Conservation (phyloP, 2,888 invertebrate genomes). For the Mactromeris polynyma region DNA sequence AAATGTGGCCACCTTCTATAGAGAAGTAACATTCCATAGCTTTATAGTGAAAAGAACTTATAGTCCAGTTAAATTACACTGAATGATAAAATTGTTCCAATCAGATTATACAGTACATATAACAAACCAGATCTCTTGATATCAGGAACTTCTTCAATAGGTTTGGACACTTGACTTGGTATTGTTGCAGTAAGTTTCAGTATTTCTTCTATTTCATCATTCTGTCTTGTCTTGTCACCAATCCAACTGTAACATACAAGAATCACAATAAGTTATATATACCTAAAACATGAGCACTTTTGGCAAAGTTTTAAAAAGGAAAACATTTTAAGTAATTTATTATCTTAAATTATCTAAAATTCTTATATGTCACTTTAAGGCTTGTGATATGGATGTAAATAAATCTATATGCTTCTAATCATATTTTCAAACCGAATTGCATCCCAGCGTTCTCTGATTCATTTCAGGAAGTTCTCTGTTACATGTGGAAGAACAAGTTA, state of each 20-base stretch:
- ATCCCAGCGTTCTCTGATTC: no score
- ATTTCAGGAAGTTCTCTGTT: no score
- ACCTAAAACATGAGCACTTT: no score
- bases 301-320: no score
- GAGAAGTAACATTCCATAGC: no score
- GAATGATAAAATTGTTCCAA: no score
- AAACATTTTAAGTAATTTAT: no score
- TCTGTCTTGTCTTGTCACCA: slow-evolving; percentile 70
- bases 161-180: slow-evolving; percentile 77
- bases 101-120: no score
- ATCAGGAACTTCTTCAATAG: slow-evolving; percentile 68
- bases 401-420: neutral
- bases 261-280: neutral
- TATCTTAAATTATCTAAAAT: neutral
- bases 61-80: no score
- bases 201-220: slow-evolving; percentile 75
- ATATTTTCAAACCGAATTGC: neutral
- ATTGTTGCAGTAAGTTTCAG: slow-evolving; percentile 70
- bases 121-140: slow-evolving; percentile 75
- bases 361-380: neutral
- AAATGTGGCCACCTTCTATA: no score
- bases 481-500: neutral
- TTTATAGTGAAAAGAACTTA: no score
- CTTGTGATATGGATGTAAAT: neutral
- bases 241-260: slow-evolving; percentile 72